A percentile compares a stretch with the other conserved stretches of the same genome.
Evolutionary conservation across 2,113 vertebrate genomes (phyloP).

Genomic region (Bos javanicus): DNA sequence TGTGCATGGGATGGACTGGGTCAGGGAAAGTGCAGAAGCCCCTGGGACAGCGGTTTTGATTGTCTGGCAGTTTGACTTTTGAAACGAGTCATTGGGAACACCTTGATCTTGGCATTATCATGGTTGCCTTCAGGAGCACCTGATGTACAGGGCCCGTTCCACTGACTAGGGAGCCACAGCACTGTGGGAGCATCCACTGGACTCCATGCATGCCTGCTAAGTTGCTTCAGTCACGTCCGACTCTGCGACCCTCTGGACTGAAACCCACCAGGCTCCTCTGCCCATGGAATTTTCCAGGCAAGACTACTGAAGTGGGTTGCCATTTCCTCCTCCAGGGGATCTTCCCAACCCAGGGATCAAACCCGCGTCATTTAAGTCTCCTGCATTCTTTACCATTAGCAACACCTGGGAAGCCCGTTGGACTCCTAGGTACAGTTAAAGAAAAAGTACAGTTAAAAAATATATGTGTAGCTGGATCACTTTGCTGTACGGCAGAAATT

Average conservation of each 20-base stretch:
- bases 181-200: background rate
- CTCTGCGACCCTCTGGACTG: background rate
- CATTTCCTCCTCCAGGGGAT: background rate
- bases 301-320: background rate
- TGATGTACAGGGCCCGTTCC: background rate
- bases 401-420: background rate
- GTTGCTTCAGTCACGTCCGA: fast-evolving
- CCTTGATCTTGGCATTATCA: background rate
- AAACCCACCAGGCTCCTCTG: background rate
- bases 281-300: background rate
- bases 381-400: background rate
- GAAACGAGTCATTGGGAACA: background rate
- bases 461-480: background rate
- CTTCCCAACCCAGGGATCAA: background rate
- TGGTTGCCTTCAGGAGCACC: background rate
- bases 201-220: fast-evolving
- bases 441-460: background rate
- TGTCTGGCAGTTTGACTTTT: background rate
- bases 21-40: background rate
- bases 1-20: too few relatives aligned
- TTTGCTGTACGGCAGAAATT: background rate
- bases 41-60: background rate
- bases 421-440: background rate
- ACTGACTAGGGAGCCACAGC: background rate
- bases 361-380: fast-evolving